Percentiles rank a stretch among this genome's conserved stretches.
Evolutionary conservation across 1,140 invertebrate genomes (phyloP).

Genomic region (Bombus affinis): DNA sequence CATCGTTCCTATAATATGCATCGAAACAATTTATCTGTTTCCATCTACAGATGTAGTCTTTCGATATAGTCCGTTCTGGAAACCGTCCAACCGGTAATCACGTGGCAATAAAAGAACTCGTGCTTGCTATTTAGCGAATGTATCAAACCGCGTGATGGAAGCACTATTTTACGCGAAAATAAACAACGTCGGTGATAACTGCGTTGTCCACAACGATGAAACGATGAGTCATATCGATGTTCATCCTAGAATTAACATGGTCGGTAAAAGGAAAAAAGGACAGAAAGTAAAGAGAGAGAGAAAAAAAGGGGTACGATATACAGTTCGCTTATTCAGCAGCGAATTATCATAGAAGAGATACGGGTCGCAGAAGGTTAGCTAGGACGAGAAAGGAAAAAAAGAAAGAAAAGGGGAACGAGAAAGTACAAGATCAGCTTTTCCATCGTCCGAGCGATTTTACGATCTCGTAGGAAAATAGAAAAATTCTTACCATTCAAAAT

Average conservation of each 20-base stretch:
- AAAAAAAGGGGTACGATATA: no score
- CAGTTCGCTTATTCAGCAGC: constrained; percentile 12
- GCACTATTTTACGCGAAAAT: background rate
- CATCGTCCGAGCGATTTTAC: constrained; percentile 31
- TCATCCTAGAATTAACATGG: background rate
- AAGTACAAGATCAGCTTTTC: background rate
- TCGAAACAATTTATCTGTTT: constrained; percentile 15
- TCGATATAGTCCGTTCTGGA: background rate
- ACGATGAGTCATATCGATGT: background rate
- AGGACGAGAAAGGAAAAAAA: no score
- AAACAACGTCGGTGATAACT: background rate
- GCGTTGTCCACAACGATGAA: background rate
- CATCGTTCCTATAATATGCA: background rate
- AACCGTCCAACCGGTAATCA: background rate
- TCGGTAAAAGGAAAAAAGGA: background rate
- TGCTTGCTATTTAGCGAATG: background rate
- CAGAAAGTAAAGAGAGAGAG: background rate
- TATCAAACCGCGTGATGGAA: background rate
- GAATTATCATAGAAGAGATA: constrained; percentile 23
- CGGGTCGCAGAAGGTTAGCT: background rate
- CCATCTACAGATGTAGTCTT: background rate
- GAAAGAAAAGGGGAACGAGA: background rate
- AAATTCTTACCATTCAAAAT: constrained; percentile 24
- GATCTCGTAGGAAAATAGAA: constrained; percentile 12
- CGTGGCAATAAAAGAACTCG: background rate